Evolutionary conservation across 2,113 vertebrate species (phyloP), one percentile per base, ranked within the genome.

Genomic region (Oxyura jamaicensis): DNA sequence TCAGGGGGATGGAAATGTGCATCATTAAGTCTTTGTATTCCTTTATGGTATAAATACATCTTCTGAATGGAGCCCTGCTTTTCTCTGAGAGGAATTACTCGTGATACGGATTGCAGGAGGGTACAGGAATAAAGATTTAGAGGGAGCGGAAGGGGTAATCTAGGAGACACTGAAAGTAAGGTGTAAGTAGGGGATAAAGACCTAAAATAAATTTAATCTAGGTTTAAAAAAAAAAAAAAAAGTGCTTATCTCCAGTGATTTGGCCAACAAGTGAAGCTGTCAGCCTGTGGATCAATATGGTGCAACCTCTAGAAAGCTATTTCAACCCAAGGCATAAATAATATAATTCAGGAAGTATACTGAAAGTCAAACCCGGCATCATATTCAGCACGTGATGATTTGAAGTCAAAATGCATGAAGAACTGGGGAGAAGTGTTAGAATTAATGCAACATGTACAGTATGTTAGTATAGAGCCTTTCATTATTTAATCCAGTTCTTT

Each of bases 401-500:
- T 91, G 63, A 88, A 62, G 69, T 86, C 68, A 74, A 92, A 94
- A 91, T 55, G 19, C 28, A 8, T 26, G 65, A 55, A 83, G 50
- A 50, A 90, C 90, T 22, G 66, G 74, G 73, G 65, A 94, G 84
- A 95, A 80, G 39, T 50, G 41, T 53, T 88, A 65, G 52, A 86
- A 67, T 85, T 83, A 85, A 80, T 88, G 39, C 41, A 90, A 10
- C 59, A 58, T 1, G 2, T 79, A 36, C 36, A 73, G 63, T 88
- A 11, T 68, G 26, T 91, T 86, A 72, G 58, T 48, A 35, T 56
- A 63, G 67, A 91, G 39, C 39, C 36, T 84, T 94, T 67, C 59
- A 73, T 93, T 96, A 90, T 95, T 96, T 88, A 88, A 95, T 95
- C 48, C 73, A n/a, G 33, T 82, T 96, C 90, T 81, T 95, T 95